phyloP scores from a whole-genome alignment of 2,113 vertebrate genomes.

The Ctenomys sociabilis region DNA sequence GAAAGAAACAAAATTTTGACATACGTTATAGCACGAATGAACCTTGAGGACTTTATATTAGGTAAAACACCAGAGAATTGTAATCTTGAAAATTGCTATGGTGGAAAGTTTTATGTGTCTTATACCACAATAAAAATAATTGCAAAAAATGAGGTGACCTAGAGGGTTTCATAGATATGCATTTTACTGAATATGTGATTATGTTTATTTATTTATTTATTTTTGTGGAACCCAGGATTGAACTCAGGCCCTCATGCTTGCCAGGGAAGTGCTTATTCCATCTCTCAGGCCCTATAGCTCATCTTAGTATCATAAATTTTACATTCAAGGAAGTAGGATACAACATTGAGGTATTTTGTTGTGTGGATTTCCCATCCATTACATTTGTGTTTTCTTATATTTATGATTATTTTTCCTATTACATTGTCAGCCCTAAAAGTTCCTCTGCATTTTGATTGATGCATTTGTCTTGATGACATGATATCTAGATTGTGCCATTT shows the following conservation, averaged over 20 bases:
- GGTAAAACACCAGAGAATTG: neutral
- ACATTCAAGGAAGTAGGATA: neutral
- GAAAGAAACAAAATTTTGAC: conserved; percentile 13
- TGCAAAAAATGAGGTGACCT: neutral
- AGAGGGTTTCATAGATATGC: neutral
- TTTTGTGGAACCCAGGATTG: too few relatives aligned
- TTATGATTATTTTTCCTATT: conserved; percentile 13
- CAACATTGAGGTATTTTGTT: neutral
- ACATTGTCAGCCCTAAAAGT: conserved; percentile 19
- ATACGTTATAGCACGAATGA: neutral
- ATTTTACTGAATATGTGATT: conserved; percentile 1
- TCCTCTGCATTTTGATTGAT: conserved; percentile 31
- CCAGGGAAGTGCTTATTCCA: too few relatives aligned
- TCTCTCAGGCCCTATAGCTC: too few relatives aligned
- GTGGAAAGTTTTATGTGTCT: conserved; percentile 44
- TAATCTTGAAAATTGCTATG: conserved; percentile 21
- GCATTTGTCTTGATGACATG: conserved; percentile 6
- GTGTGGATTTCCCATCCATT: neutral
- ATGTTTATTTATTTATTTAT: too few relatives aligned
- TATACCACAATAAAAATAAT: conserved; percentile 45
- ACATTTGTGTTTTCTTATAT: neutral
- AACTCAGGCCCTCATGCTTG: too few relatives aligned
- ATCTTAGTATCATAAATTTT: conserved; percentile 48
- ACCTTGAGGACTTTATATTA: neutral
- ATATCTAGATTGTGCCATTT: conserved; percentile 10